Evolutionary conservation across 2,113 vertebrate species (phyloP), one percentile per base, ranked within the genome.

Genomic region (Pedionomus torquatus): DNA sequence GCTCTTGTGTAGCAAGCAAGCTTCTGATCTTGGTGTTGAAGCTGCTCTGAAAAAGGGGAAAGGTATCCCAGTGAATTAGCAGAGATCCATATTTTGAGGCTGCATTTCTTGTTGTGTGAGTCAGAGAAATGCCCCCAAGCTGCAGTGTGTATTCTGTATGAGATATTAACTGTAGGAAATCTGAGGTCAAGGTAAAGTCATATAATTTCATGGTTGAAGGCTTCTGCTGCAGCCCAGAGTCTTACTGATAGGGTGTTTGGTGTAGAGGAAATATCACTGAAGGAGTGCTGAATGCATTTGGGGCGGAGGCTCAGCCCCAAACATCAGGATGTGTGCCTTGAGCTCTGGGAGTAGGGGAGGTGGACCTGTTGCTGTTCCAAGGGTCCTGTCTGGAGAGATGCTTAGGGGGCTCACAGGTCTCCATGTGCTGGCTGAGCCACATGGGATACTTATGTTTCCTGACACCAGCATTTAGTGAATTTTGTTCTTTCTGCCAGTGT

Each of bases 161-260:
- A 69, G 91, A 92, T 84, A 97, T 84, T 93, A 96, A 89, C 93
- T 95, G 93, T 72, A 91, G 84, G 94, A 96, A 97, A 90, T 37
- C 88, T 43, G 83, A 96, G 97, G 97, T 98, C 97, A 95, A 94
- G 55, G 58, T 2, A 93, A 87, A 95, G 96, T 87, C 95, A 93
- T 77, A 90, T 64, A 95, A 97, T 97, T 96, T 97, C 96, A 97
- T 94, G 97, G 96, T 39, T 97, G 97, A 97, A 89, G 94, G 92
- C 80, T 60, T 60, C 96, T 37, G 86, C 93, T 84, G 71, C 69
- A 69, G 91, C 41, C n/a, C n/a, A 89, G 85, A 46, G 37, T 92
- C 70, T 95, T 23, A 64, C 79, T 75, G 91, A 93, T 94, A 82
- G 96, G 93, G 88, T 84, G 81, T 60, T 92, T 14, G 33, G 70